phyloP scores from a whole-genome alignment of 2,888 invertebrate species.

The Melanargia galathea region DNA sequence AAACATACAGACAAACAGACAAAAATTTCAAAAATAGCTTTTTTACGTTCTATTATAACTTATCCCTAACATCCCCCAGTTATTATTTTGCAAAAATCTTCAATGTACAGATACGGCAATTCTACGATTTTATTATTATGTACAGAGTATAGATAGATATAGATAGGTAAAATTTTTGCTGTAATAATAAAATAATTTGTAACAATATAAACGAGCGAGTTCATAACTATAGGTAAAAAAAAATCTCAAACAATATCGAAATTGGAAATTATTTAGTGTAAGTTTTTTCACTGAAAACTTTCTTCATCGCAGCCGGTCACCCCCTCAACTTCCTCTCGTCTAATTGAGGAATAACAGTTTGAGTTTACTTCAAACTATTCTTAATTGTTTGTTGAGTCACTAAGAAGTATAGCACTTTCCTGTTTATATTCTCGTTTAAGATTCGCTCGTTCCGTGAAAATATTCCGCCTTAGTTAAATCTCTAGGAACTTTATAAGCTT shows the following conservation, averaged over 20 bases:
- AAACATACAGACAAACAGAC: too few relatives aligned
- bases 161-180: too few relatives aligned
- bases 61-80: too few relatives aligned
- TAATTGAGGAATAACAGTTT: slow-evolving; percentile 42
- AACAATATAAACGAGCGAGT: too few relatives aligned
- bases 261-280: slow-evolving; percentile 11
- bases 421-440: slow-evolving; percentile 35
- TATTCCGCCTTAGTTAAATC: slow-evolving; percentile 20
- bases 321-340: slow-evolving; percentile 33
- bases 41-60: too few relatives aligned
- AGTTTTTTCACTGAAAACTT: slow-evolving; percentile 25
- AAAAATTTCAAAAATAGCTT: too few relatives aligned
- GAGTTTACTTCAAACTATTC: slow-evolving; percentile 41
- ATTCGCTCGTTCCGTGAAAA: slow-evolving; percentile 20
- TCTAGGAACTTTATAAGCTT: slow-evolving; percentile 19
- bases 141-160: too few relatives aligned
- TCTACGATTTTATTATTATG: too few relatives aligned
- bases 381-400: slow-evolving; percentile 42
- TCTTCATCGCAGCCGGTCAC: slow-evolving; percentile 26
- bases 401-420: slow-evolving; percentile 35
- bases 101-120: too few relatives aligned
- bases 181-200: too few relatives aligned
- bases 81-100: too few relatives aligned
- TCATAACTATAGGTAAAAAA: too few relatives aligned
- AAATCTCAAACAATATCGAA: slow-evolving; percentile 1